Percentiles rank a stretch among this genome's conserved stretches.
phyloP scores from a whole-genome alignment of 2,797 vertebrate genomes.

The Siniperca undulata region DNA sequence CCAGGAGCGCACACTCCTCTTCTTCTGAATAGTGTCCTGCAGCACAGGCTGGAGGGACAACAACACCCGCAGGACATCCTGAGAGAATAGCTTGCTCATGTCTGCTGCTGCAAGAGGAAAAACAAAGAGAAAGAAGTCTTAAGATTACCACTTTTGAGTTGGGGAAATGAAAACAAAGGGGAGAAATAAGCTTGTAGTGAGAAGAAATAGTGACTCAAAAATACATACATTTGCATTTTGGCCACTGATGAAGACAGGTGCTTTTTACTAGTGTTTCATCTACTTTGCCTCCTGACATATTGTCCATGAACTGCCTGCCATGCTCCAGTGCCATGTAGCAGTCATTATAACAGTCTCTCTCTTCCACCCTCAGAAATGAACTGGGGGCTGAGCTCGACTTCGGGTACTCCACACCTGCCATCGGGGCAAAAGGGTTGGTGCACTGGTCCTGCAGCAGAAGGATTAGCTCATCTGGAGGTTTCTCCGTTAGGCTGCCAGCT shows the following conservation, averaged over 20 bases:
- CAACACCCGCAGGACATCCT: constrained; percentile 97
- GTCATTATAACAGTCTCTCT: constrained; percentile 96
- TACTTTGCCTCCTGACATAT: constrained; percentile 99
- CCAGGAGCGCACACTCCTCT: constrained; percentile 97
- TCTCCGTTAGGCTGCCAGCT: constrained; percentile 89
- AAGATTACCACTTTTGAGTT: not conserved
- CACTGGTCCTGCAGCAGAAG: constrained; percentile 97
- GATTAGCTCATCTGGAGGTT: constrained; percentile 94
- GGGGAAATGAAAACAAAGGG: not conserved
- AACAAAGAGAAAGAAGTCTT: not conserved
- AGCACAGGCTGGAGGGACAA: constrained; percentile 97
- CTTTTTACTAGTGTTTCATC: constrained; percentile 98
- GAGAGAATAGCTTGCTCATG: constrained; percentile 96
- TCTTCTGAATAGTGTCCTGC: constrained; percentile 99
- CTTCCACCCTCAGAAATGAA: constrained; percentile 89
- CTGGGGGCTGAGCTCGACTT: constrained; percentile 62
- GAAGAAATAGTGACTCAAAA: not conserved
- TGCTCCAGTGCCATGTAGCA: constrained; percentile 98
- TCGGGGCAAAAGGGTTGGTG: constrained; percentile 96
- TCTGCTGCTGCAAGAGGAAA: constrained; percentile 84
- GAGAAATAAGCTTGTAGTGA: not conserved
- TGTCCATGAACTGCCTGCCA: constrained; percentile 99
- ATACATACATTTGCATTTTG: constrained; percentile 91
- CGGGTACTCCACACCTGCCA: constrained; percentile 90
- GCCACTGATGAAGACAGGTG: constrained; percentile 98